These are phyloP conservation scores for Cephus runcator DNA, from an alignment of 2,888 invertebrate genomes.

Conservation along the genomic window DNA sequence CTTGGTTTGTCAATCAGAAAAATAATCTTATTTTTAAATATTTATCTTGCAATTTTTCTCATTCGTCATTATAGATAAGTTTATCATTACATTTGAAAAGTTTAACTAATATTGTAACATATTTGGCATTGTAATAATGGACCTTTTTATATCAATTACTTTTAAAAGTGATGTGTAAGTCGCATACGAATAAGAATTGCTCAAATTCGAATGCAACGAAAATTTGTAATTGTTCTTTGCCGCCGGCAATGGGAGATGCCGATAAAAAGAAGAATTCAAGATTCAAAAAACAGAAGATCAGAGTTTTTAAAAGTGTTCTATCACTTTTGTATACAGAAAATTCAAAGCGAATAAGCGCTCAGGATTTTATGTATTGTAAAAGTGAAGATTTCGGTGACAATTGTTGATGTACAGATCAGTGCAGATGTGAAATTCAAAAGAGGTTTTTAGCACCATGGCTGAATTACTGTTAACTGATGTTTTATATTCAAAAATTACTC, in stretches of 20 bases:
- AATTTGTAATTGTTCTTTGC: not conserved
- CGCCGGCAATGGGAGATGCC: not conserved
- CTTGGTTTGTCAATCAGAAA: not conserved
- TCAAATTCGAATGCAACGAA: not conserved
- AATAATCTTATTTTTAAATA: not conserved
- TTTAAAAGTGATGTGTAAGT: not conserved
- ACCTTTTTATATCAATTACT: not conserved
- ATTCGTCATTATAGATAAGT: not conserved
- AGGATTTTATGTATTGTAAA: not conserved
- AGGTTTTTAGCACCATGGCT: conserved; percentile 28
- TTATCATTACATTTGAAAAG: not conserved
- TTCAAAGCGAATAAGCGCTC: not conserved
- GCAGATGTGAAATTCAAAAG: not conserved
- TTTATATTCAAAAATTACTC: conserved; percentile 34
- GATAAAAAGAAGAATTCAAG: not conserved
- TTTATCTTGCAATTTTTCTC: not conserved
- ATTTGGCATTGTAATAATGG: not conserved
- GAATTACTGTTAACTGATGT: conserved; percentile 38
- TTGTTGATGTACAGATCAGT: not conserved
- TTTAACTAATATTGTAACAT: not conserved
- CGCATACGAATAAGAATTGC: not conserved
- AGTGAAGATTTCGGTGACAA: not conserved
- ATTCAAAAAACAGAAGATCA: not conserved
- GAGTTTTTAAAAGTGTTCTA: not conserved
- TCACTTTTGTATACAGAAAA: not conserved